phyloP scores from a whole-genome alignment of 2,888 invertebrate species.

The Caprella mutica region DNA sequence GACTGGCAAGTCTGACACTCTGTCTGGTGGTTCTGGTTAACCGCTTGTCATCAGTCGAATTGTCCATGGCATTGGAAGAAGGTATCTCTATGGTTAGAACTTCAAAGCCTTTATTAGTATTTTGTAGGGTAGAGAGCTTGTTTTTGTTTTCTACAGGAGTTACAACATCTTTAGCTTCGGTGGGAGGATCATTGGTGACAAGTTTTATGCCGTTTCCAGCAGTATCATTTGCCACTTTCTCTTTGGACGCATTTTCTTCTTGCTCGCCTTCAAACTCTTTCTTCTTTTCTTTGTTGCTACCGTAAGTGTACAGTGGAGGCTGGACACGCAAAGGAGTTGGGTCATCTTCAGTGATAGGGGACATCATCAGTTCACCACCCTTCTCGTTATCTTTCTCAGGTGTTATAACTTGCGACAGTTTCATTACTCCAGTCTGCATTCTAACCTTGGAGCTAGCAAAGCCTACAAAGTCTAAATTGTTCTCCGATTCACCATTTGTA shows the following conservation, averaged over 20 bases:
- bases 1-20: conserved; percentile 39
- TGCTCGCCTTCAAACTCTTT: conserved; percentile 31
- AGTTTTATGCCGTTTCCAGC: background rate
- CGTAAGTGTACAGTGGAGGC: conserved; percentile 65
- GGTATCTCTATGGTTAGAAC: conserved; percentile 78
- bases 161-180: background rate
- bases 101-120: conserved; percentile 46
- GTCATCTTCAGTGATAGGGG: conserved; percentile 33
- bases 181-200: background rate
- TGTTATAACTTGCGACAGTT: background rate
- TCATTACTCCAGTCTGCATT: background rate
- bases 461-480: conserved; percentile 33
- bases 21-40: conserved; percentile 39
- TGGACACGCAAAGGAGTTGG: conserved; percentile 51
- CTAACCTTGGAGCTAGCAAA: conserved; percentile 27
- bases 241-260: conserved; percentile 14
- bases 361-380: conserved; percentile 20
- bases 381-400: conserved; percentile 7
- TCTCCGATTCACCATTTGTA: conserved; percentile 24
- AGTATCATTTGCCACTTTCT: background rate
- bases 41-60: conserved; percentile 40
- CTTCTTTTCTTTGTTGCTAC: conserved; percentile 50
- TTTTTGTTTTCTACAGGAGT: background rate
- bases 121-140: conserved; percentile 13
- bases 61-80: conserved; percentile 36